Evolutionary conservation across 2,888 invertebrate species (phyloP).

Genomic region (Coenonympha glycerion): DNA sequence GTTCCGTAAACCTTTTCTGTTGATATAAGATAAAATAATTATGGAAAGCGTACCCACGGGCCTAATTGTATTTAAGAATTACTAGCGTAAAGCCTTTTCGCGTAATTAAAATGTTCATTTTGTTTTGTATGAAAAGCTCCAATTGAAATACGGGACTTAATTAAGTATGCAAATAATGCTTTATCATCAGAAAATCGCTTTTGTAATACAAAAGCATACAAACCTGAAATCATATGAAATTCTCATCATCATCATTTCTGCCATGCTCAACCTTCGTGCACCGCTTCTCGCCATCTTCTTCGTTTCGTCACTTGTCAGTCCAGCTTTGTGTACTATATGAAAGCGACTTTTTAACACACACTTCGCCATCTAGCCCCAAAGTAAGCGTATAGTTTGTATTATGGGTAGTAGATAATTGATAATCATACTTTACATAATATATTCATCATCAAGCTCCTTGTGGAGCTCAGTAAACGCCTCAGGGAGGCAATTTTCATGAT

Average conservation of each 20-base stretch:
- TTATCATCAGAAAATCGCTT: constrained; percentile 8
- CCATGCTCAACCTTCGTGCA: too few species aligned
- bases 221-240: not conserved
- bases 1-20: constrained; percentile 11
- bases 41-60: constrained; percentile 16
- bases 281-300: too few species aligned
- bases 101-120: constrained; percentile 17
- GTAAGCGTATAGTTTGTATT: too few species aligned
- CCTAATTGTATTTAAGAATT: constrained; percentile 19
- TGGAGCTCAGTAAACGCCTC: too few species aligned
- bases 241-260: not conserved
- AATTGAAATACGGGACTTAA: constrained; percentile 17
- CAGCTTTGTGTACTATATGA: too few species aligned
- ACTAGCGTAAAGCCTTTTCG: constrained; percentile 14
- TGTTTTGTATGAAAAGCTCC: constrained; percentile 12
- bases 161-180: constrained; percentile 17
- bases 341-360: too few species aligned
- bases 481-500: too few species aligned
- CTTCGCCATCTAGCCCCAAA: too few species aligned
- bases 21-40: constrained; percentile 18
- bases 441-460: too few species aligned
- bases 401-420: too few species aligned
- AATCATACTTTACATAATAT: too few species aligned
- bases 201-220: not conserved
- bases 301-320: too few species aligned